These are phyloP conservation scores for Pristionchus entomophagus DNA, from an alignment of 2,888 invertebrate genomes.

Conservation along the genomic window DNA sequence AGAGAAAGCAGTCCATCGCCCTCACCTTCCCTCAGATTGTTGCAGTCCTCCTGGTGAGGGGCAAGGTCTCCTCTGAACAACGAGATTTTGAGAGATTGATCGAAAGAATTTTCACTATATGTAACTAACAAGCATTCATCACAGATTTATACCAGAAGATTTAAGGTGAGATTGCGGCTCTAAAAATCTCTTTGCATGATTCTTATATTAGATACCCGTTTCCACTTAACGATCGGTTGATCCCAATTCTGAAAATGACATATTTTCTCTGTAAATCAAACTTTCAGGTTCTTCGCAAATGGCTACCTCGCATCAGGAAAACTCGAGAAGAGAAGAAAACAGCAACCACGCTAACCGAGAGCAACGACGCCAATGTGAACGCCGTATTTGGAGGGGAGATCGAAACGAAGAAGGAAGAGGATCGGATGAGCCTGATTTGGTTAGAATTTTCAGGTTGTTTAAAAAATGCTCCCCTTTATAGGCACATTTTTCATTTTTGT, in stretches of 20 bases:
- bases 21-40: conserved; percentile 6
- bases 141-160: too few species aligned
- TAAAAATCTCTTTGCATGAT: too few species aligned
- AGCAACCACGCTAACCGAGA: neutral
- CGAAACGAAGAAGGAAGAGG: neutral
- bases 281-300: conserved; percentile 5
- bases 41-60: neutral
- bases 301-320: neutral
- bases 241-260: neutral
- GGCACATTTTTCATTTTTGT: too few species aligned
- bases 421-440: neutral
- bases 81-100: too few species aligned
- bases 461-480: neutral
- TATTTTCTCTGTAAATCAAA: neutral
- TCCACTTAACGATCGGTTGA: neutral
- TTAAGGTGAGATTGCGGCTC: too few species aligned
- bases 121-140: too few species aligned
- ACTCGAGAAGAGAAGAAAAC: neutral
- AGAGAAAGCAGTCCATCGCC: neutral
- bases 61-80: neutral
- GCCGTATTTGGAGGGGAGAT: conserved; percentile 1
- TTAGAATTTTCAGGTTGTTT: neutral
- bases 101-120: too few species aligned
- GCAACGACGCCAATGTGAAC: conserved; percentile 26
- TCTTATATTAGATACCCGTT: too few species aligned